Conservation (phyloP, 1,140 invertebrate genomes). For the Neuroterus valhalla region DNA sequence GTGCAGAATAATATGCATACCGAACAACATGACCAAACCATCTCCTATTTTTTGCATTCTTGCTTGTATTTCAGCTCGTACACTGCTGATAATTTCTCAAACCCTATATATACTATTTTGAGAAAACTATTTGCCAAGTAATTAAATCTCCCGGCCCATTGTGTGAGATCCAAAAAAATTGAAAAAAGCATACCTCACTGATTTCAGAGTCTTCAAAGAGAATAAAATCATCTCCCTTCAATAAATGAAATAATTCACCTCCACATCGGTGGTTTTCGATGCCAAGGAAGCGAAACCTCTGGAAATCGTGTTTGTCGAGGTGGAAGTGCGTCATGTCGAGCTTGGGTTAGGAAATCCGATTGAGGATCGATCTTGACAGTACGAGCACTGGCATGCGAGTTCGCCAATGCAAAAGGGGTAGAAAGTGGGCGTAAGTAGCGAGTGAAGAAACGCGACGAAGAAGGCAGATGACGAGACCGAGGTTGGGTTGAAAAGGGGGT, state of each 20-base stretch:
- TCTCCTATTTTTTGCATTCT: too few relatives aligned
- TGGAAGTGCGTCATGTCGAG: slow-evolving; percentile 9
- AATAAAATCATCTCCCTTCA: background rate
- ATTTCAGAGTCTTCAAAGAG: too few relatives aligned
- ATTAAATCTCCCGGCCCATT: too few relatives aligned
- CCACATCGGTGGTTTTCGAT: slow-evolving; percentile 1
- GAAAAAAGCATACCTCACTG: too few relatives aligned
- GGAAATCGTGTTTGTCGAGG: background rate
- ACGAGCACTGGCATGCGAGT: slow-evolving; percentile 37
- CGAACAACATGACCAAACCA: too few relatives aligned
- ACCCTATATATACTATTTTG: too few relatives aligned
- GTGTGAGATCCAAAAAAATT: too few relatives aligned
- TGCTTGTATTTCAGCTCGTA: too few relatives aligned
- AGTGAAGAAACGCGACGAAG: slow-evolving; percentile 49
- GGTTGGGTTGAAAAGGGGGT: slow-evolving; percentile 37
- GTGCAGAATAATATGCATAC: too few relatives aligned
- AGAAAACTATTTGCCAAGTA: too few relatives aligned
- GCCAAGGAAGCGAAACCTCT: background rate
- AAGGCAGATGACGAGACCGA: slow-evolving; percentile 37
- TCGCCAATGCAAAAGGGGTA: slow-evolving; percentile 35
- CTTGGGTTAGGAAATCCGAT: slow-evolving; percentile 19
- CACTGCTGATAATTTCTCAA: too few relatives aligned
- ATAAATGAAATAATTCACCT: background rate
- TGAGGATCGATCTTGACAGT: slow-evolving; percentile 20
- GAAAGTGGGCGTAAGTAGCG: slow-evolving; percentile 47